Evolutionary conservation across 2,113 vertebrate genomes (phyloP).

Genomic region (Gobio gobio): DNA sequence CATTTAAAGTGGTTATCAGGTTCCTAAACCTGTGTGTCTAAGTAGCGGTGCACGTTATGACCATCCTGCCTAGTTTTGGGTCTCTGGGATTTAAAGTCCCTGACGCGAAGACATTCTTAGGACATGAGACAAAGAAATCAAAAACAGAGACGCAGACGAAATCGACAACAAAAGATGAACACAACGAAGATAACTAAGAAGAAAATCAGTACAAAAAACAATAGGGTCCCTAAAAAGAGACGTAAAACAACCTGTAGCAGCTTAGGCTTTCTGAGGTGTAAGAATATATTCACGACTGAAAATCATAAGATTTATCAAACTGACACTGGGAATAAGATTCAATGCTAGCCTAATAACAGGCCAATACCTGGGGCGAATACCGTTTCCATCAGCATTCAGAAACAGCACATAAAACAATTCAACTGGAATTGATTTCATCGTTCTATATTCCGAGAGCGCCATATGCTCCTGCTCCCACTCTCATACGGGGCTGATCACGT

Average conservation of each 20-base stretch:
- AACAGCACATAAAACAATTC: constrained; percentile 40
- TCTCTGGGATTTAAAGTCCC: not conserved
- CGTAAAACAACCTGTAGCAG: not conserved
- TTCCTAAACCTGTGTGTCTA: not conserved
- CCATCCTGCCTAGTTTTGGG: too few relatives aligned
- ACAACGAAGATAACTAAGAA: not conserved
- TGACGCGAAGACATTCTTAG: not conserved
- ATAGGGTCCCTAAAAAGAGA: not conserved
- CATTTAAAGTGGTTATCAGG: constrained; percentile 57
- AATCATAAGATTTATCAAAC: constrained; percentile 36
- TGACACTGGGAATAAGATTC: constrained; percentile 33
- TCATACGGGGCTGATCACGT: constrained; percentile 55
- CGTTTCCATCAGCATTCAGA: constrained; percentile 40
- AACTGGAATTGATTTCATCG: constrained; percentile 47
- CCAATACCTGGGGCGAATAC: constrained; percentile 15
- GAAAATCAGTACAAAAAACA: not conserved
- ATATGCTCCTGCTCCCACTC: constrained; percentile 51
- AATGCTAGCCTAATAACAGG: constrained; percentile 47
- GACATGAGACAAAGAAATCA: not conserved
- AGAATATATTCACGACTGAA: constrained; percentile 10
- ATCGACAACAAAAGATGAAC: not conserved
- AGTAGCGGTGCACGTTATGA: not conserved
- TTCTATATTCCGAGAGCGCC: constrained; percentile 52
- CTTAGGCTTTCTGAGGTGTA: not conserved
- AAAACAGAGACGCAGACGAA: not conserved